These are phyloP conservation scores for Hippoglossus stenolepis DNA, from an alignment of 2,113 vertebrate species.

Conservation along the genomic window DNA sequence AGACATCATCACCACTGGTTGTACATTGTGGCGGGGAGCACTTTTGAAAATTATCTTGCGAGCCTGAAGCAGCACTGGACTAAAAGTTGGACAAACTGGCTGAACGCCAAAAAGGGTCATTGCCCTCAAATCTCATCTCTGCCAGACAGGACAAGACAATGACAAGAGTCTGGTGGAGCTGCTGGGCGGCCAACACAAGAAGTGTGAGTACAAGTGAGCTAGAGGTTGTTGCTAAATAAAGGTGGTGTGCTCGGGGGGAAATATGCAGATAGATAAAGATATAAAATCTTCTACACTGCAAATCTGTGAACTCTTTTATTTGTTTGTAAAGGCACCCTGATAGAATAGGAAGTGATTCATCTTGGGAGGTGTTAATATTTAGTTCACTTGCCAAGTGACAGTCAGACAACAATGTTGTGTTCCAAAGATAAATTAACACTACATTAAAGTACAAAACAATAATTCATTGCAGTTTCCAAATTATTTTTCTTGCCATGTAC, in stretches of 20 bases:
- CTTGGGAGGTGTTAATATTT: slow-evolving; percentile 6
- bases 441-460: background rate
- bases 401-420: too few species aligned
- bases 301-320: background rate
- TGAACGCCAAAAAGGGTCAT: slow-evolving; percentile 4
- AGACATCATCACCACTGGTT: background rate
- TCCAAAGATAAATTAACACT: too few species aligned
- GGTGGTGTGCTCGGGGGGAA: background rate
- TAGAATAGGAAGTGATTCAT: slow-evolving; percentile 9
- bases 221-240: slow-evolving; percentile 16
- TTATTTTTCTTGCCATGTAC: background rate
- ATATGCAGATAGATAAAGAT: background rate
- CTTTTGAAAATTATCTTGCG: slow-evolving; percentile 2
- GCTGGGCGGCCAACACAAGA: background rate
- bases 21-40: background rate
- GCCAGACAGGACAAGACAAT: slow-evolving; percentile 22
- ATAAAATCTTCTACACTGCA: background rate
- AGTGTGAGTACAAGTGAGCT: slow-evolving; percentile 9
- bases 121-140: slow-evolving; percentile 2
- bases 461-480: slow-evolving; percentile 16
- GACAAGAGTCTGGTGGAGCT: slow-evolving; percentile 7
- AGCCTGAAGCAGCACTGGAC: background rate
- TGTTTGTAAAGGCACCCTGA: background rate
- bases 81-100: slow-evolving; percentile 23
- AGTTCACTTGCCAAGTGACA: background rate